phyloP scores from a whole-genome alignment of 2,113 vertebrate genomes.

The Notothenia coriiceps region DNA sequence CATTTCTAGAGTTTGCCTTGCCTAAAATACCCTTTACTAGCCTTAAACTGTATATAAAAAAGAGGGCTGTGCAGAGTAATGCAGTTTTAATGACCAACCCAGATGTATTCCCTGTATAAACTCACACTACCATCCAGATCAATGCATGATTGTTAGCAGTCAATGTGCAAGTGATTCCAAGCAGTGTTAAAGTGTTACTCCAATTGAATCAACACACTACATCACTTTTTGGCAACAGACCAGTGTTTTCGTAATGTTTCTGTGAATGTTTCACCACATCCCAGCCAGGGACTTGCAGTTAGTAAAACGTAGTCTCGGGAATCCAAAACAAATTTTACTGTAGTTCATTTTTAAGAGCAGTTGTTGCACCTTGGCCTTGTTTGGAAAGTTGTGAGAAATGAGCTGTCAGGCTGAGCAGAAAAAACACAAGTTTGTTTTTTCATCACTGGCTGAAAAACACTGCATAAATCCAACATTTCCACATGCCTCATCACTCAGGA shows the following conservation, averaged over 20 bases:
- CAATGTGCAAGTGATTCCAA: not conserved
- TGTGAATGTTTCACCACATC: not conserved
- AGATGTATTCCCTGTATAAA: not conserved
- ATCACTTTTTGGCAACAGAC: not conserved
- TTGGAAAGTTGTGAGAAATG: slow-evolving; percentile 23
- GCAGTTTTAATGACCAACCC: not conserved
- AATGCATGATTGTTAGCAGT: not conserved
- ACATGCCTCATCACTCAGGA: not conserved
- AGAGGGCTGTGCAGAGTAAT: too few species aligned
- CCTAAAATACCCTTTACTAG: too few species aligned
- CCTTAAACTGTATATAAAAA: too few species aligned
- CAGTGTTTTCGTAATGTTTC: not conserved
- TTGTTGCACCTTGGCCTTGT: not conserved
- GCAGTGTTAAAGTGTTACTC: not conserved
- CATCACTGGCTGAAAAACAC: not conserved
- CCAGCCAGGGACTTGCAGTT: not conserved
- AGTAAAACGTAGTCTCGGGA: not conserved
- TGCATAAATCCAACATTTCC: slow-evolving; percentile 10
- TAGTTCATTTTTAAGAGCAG: not conserved
- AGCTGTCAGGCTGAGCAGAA: slow-evolving; percentile 19
- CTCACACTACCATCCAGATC: not conserved
- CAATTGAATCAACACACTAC: not conserved
- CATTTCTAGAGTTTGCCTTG: too few species aligned
- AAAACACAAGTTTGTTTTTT: not conserved
- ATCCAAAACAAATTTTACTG: slow-evolving; percentile 4